Evolutionary conservation across 2,113 vertebrate genomes (phyloP), one percentile per base, ranked within the genome.

Genomic region (Phainopepla nitens): DNA sequence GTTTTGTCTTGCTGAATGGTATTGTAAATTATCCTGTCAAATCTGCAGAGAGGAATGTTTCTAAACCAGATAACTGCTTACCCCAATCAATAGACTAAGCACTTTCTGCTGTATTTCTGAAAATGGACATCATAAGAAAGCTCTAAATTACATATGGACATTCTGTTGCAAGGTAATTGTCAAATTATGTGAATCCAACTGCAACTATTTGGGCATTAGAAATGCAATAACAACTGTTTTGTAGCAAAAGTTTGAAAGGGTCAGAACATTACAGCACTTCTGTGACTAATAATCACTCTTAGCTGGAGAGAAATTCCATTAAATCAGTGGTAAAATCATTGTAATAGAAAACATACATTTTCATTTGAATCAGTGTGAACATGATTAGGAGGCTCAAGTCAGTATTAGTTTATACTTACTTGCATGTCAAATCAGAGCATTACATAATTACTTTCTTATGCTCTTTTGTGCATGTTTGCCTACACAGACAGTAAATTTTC

Each of bases 351-450:
- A 88, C 92, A 96, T 64, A 73, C 80, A 92, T 93, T 97, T 96
- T 96, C 86, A 87, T 96, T 95, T 95, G 94, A 95, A 92, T 94
- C 94, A 93, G 96, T 96, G 92, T 94, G 94, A 96, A 97, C 96
- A 96, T 94, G 96, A 94, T 96, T 96, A 93, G 88, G 82, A 93
- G 90, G 92, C 93, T 96, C 88, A 94, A 95, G 79, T 90, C 92
- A 93, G 92, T 83, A 95, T 95, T 96, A 96, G 92, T 97, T 96
- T 97, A 95, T 96, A 90, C 94, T 94, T 95, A 96, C 82, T 96
- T 90, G 93, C 90, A 95, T 93, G 94, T 96, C 90, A 87, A 96
- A 96, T 96, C 96, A 96, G 93, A 96, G 72, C 79, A 94, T 94
- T 92, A 93, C 62, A 87, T 93, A 96, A 97, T 96, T 96, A 96